Conservation (phyloP, 1,140 invertebrate genomes). For the Helicoverpa armigera region DNA sequence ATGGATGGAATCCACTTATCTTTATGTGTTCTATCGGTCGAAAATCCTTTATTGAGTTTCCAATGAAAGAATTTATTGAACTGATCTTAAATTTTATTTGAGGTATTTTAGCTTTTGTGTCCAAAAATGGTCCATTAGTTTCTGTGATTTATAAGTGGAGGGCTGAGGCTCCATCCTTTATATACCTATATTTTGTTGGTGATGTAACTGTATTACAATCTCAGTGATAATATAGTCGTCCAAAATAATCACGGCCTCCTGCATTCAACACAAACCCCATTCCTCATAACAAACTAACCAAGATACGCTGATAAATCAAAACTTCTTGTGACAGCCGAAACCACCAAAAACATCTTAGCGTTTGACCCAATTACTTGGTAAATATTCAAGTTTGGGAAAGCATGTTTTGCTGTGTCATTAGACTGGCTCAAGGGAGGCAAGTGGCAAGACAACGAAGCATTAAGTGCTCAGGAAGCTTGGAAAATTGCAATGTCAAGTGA, state of each 20-base stretch:
- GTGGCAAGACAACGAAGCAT: slow-evolving; percentile 56
- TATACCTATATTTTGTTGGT: too few species aligned
- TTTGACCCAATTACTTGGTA: slow-evolving; percentile 46
- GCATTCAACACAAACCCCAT: not conserved
- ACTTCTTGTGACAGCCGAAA: slow-evolving; percentile 10
- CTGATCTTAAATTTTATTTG: not conserved
- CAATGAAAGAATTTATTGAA: slow-evolving; percentile 15
- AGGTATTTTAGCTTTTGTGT: not conserved
- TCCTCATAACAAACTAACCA: slow-evolving; percentile 4
- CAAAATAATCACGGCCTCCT: not conserved
- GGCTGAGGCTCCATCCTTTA: too few species aligned
- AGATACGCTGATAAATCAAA: slow-evolving; percentile 30
- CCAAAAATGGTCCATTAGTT: not conserved
- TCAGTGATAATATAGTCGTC: not conserved
- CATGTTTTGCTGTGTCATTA: slow-evolving; percentile 49
- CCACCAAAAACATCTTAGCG: slow-evolving; percentile 32
- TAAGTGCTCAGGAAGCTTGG: slow-evolving; percentile 58
- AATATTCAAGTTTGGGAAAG: slow-evolving; percentile 48
- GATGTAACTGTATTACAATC: too few species aligned
- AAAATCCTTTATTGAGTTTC: slow-evolving; percentile 17
- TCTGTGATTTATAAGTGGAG: too few species aligned
- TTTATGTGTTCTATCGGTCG: not conserved
- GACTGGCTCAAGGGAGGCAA: slow-evolving; percentile 52
- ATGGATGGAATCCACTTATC: not conserved
- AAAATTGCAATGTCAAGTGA: slow-evolving; percentile 59